Percentiles rank a stretch among this genome's conserved stretches.
These are phyloP conservation scores for Cryptocephalus primarius DNA, from an alignment of 2,888 invertebrate species.

Conservation along the genomic window DNA sequence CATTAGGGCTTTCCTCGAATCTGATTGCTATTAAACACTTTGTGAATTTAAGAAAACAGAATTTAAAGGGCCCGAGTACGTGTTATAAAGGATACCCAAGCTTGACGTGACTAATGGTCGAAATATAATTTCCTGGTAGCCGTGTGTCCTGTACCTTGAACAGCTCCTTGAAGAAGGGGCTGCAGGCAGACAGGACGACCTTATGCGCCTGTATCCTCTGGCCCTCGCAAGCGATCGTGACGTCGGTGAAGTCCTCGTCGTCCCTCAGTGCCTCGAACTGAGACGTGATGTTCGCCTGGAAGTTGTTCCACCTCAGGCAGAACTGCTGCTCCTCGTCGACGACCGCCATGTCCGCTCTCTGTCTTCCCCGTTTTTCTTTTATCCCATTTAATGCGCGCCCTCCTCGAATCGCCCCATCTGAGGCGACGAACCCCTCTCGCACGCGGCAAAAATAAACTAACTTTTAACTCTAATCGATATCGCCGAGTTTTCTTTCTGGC, in stretches of 20 bases:
- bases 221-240: constrained; percentile 78
- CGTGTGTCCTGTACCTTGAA: constrained; percentile 57
- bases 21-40: too few species aligned
- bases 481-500: constrained; percentile 30
- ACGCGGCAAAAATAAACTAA: constrained; percentile 32
- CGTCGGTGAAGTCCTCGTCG: constrained; percentile 82
- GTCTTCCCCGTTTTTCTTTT: constrained; percentile 4
- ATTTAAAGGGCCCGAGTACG: too few species aligned
- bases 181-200: constrained; percentile 76
- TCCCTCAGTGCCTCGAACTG: constrained; percentile 76
- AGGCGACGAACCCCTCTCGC: constrained; percentile 21
- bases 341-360: constrained; percentile 27
- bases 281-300: constrained; percentile 77
- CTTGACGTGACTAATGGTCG: too few species aligned
- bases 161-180: constrained; percentile 78
- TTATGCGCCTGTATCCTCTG: constrained; percentile 75
- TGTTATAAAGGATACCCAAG: too few species aligned
- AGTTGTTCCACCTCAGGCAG: constrained; percentile 84
- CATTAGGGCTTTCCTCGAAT: too few species aligned
- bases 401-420: constrained; percentile 17
- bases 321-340: constrained; percentile 74
- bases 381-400: constrained; percentile 6
- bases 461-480: constrained; percentile 38
- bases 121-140: too few species aligned
- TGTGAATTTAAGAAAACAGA: too few species aligned